Percentiles rank a stretch among this genome's conserved stretches.
phyloP scores from a whole-genome alignment of 1,140 invertebrate genomes.

The Lepidotrigona ventralis region DNA sequence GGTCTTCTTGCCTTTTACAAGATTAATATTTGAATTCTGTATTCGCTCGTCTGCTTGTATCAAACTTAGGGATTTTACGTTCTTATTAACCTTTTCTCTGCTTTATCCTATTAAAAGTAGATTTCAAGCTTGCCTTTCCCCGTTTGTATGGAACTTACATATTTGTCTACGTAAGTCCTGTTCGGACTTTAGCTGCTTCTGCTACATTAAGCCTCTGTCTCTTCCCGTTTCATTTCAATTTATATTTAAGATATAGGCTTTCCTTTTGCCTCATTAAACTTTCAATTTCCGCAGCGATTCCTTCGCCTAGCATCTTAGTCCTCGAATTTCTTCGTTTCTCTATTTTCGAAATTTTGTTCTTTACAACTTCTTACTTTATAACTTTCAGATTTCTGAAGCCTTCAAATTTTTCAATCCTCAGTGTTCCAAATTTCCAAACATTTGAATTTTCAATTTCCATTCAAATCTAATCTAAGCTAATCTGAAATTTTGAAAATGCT shows the following conservation, averaged over 20 bases:
- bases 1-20: not conserved
- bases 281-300: not conserved
- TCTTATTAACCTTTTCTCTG: no score
- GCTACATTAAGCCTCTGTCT: slow-evolving; percentile 5
- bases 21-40: slow-evolving; percentile 27
- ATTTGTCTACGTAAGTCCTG: slow-evolving; percentile 14
- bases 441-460: not conserved
- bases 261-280: not conserved
- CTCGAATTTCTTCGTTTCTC: not conserved
- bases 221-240: slow-evolving; percentile 14
- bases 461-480: not conserved
- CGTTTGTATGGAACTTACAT: slow-evolving; percentile 12
- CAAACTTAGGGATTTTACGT: slow-evolving; percentile 27
- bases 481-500: not conserved
- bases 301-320: not conserved
- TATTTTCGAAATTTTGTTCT: no score
- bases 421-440: not conserved
- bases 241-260: not conserved
- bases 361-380: not conserved
- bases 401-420: not conserved
- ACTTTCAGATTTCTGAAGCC: not conserved
- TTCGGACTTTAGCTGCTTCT: not conserved
- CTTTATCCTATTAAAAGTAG: slow-evolving; percentile 16
- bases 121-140: slow-evolving; percentile 1
- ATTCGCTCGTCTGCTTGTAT: not conserved